Percentiles rank a stretch among this genome's conserved stretches.
Conservation (phyloP, 2,113 vertebrate species). For the Aplodontia rufa region DNA sequence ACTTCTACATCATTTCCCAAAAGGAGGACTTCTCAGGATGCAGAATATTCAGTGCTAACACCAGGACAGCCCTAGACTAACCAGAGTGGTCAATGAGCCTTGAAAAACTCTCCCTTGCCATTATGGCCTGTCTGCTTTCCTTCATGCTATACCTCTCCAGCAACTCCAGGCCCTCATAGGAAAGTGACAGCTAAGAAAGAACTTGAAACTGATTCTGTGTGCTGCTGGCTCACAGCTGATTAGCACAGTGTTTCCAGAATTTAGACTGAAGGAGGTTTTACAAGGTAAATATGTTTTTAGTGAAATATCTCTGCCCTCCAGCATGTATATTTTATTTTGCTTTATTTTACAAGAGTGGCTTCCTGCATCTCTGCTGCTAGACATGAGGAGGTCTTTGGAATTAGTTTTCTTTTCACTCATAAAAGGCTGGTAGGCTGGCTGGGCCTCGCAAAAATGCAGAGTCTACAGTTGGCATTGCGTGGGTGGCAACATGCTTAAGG, state of each 20-base stretch:
- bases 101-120: accelerated
- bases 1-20: background rate
- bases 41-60: background rate
- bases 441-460: background rate
- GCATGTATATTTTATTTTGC: conserved; percentile 27
- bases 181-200: background rate
- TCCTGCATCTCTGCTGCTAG: background rate
- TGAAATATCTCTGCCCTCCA: conserved; percentile 43
- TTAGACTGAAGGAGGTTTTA: background rate
- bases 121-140: background rate
- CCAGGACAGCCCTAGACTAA: background rate
- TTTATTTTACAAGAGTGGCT: conserved; percentile 15
- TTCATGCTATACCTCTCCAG: background rate
- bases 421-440: background rate
- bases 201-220: background rate
- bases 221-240: background rate
- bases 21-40: background rate
- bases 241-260: background rate
- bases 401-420: conserved; percentile 9
- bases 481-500: background rate
- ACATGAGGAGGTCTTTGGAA: background rate
- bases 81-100: too few relatives aligned
- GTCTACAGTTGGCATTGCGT: background rate
- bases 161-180: background rate
- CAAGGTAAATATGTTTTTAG: conserved; percentile 4